Evolutionary conservation across 2,888 invertebrate species (phyloP).

Genomic region (Drosophila borborema): DNA sequence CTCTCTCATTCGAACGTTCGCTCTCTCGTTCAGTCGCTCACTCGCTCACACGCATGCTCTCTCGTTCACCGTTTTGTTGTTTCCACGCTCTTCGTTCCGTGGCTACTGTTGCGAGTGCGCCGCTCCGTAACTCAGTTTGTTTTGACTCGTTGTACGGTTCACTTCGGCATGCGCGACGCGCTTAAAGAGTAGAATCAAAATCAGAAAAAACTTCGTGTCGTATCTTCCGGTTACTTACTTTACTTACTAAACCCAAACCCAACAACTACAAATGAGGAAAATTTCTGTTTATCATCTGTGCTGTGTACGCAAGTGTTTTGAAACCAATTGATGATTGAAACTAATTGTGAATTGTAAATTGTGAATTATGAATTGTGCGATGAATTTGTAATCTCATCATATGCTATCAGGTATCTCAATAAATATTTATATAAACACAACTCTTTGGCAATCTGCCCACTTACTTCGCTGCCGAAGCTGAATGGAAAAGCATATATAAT

Average conservation of each 20-base stretch:
- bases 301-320: slow-evolving; percentile 14
- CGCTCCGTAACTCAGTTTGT: slow-evolving; percentile 56
- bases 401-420: slow-evolving; percentile 46
- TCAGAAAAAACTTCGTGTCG: slow-evolving; percentile 17
- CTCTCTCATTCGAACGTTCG: slow-evolving; percentile 3
- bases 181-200: slow-evolving; percentile 4
- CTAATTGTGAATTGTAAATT: slow-evolving; percentile 24
- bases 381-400: slow-evolving; percentile 23
- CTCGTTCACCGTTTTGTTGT: slow-evolving; percentile 58
- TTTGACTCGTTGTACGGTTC: slow-evolving; percentile 64
- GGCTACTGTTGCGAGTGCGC: slow-evolving; percentile 19
- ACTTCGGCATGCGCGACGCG: slow-evolving; percentile 61
- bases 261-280: slow-evolving; percentile 22
- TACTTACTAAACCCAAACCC: slow-evolving; percentile 11
- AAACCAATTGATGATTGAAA: slow-evolving; percentile 15
- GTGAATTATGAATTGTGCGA: slow-evolving; percentile 28
- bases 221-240: slow-evolving; percentile 38
- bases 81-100: slow-evolving; percentile 51
- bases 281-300: slow-evolving; percentile 29
- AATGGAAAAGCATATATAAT: slow-evolving; percentile 65
- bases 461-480: slow-evolving; percentile 26
- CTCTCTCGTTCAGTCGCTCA: slow-evolving; percentile 9
- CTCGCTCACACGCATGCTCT: slow-evolving; percentile 23
- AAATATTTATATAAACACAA: slow-evolving; percentile 35
- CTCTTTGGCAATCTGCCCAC: slow-evolving; percentile 42